These are phyloP conservation scores for Mesoclemmys tuberculata DNA, from an alignment of 2,113 vertebrate genomes.

Conservation along the genomic window DNA sequence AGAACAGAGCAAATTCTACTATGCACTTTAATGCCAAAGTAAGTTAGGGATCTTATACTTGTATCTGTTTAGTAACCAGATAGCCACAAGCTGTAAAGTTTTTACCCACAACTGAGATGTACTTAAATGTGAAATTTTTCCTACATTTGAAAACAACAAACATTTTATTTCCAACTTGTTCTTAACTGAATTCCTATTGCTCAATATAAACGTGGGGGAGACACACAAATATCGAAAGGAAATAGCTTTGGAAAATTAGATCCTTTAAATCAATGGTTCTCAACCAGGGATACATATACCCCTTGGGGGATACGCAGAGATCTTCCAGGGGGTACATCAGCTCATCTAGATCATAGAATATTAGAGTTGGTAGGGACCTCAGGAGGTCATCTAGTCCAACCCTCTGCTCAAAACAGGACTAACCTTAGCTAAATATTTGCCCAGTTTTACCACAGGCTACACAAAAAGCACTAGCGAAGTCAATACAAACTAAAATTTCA, in stretches of 20 bases:
- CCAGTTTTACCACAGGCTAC: too few relatives aligned
- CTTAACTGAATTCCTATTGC: not conserved
- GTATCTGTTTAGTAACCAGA: accelerated
- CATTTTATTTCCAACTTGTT: not conserved
- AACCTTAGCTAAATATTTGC: too few relatives aligned
- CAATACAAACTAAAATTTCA: too few relatives aligned
- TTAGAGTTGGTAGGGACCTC: too few relatives aligned
- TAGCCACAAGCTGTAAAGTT: not conserved
- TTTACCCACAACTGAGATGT: not conserved
- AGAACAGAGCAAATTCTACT: not conserved
- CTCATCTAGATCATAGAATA: too few relatives aligned
- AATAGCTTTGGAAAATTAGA: not conserved
- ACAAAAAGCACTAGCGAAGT: too few relatives aligned
- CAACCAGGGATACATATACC: too few relatives aligned
- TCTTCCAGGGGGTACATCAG: too few relatives aligned
- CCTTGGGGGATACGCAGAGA: too few relatives aligned
- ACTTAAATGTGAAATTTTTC: not conserved
- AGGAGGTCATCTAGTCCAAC: too few relatives aligned
- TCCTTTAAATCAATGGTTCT: not conserved
- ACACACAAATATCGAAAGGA: not conserved
- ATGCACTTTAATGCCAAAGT: not conserved
- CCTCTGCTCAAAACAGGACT: too few relatives aligned
- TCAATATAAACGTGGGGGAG: not conserved
- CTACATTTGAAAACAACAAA: not conserved
- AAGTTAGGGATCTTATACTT: not conserved